These are phyloP conservation scores for Araneus ventricosus DNA, from an alignment of 1,140 invertebrate species.

Conservation along the genomic window DNA sequence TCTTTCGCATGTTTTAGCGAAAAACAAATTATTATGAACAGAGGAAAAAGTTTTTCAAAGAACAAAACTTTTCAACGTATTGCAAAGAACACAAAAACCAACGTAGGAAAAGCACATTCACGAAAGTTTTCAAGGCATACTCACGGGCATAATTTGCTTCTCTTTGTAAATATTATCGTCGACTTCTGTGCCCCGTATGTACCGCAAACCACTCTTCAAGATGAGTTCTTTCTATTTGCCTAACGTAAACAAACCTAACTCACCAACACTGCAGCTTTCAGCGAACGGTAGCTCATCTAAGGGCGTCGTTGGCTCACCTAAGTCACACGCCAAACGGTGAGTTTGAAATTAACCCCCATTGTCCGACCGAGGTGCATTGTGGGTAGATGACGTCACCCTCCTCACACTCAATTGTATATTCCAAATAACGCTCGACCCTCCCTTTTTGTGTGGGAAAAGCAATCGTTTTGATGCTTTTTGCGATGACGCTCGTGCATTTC, in stretches of 20 bases:
- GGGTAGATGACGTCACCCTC: slow-evolving; percentile 58
- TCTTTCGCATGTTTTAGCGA: too few species aligned
- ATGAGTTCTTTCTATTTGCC: slow-evolving; percentile 18
- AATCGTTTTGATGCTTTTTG: slow-evolving; percentile 67
- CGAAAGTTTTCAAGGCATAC: neutral
- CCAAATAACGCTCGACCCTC: slow-evolving; percentile 29
- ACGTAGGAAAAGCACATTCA: neutral
- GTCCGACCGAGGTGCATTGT: slow-evolving; percentile 56
- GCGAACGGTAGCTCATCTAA: slow-evolving; percentile 2
- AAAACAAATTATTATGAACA: too few species aligned
- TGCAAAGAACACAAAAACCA: neutral
- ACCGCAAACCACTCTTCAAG: neutral
- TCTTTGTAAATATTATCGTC: neutral
- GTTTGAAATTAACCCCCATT: slow-evolving; percentile 68
- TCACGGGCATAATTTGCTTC: neutral
- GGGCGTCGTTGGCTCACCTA: slow-evolving; percentile 30
- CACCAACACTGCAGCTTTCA: neutral
- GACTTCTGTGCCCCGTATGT: neutral
- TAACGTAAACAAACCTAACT: slow-evolving; percentile 16
- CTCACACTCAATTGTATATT: slow-evolving; percentile 54
- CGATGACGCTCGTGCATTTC: slow-evolving; percentile 11
- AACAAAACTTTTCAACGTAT: too few species aligned
- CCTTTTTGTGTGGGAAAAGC: slow-evolving; percentile 71
- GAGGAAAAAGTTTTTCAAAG: too few species aligned
- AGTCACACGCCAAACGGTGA: slow-evolving; percentile 45